These are phyloP conservation scores for Macropus fuliginosus DNA, from an alignment of 2,797 vertebrate species.

Conservation along the genomic window DNA sequence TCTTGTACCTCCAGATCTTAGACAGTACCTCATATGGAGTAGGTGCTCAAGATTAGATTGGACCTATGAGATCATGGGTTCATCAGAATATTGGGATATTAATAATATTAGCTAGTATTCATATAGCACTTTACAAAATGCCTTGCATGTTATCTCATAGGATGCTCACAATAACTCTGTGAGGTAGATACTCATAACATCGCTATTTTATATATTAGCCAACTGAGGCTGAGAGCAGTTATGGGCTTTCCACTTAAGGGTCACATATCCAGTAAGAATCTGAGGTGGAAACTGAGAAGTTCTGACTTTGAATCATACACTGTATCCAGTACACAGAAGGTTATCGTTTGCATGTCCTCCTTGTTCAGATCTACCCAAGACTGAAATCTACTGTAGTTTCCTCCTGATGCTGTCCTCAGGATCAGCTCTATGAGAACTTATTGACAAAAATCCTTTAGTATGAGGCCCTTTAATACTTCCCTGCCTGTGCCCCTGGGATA, in stretches of 20 bases:
- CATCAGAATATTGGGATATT: not conserved
- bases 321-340: not conserved
- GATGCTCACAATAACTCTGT: not conserved
- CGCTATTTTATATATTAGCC: not conserved
- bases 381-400: not conserved
- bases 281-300: not conserved
- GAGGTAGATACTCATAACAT: not conserved
- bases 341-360: not conserved
- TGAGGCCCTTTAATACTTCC: slow-evolving; percentile 22
- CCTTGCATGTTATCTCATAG: not conserved
- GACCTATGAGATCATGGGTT: not conserved
- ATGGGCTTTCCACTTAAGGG: not conserved
- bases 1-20: not conserved
- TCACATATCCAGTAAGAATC: not conserved
- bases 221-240: not conserved
- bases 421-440: not conserved
- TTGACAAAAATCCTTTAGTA: slow-evolving; percentile 1
- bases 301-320: not conserved
- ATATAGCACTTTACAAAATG: not conserved
- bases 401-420: not conserved
- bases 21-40: not conserved
- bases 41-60: not conserved
- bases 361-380: not conserved
- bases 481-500: not conserved
- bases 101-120: not conserved